Evolutionary conservation across 2,113 vertebrate species (phyloP).

Genomic region (Haemorhous mexicanus): DNA sequence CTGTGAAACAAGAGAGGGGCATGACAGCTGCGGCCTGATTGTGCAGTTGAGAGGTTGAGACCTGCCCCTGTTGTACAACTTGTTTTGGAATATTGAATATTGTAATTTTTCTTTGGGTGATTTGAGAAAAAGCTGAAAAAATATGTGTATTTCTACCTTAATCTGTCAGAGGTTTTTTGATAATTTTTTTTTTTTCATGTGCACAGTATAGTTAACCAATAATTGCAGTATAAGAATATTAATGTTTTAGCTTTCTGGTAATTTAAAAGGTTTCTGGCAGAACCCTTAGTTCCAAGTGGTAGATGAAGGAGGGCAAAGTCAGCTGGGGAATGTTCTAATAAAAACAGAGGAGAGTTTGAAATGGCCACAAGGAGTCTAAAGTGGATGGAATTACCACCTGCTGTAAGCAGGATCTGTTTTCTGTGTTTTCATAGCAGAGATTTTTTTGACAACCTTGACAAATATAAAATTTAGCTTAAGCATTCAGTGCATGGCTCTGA

Average conservation of each 20-base stretch:
- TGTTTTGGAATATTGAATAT: neutral
- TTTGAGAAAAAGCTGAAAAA: neutral
- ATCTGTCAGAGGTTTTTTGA: neutral
- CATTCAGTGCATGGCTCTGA: neutral
- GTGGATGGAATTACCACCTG: neutral
- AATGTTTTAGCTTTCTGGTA: neutral
- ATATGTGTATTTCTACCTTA: neutral
- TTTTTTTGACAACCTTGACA: neutral
- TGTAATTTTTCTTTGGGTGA: neutral
- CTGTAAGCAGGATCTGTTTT: neutral
- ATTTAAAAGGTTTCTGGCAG: neutral
- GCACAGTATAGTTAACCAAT: neutral
- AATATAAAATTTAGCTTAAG: neutral
- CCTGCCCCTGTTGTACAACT: neutral
- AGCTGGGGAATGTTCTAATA: neutral
- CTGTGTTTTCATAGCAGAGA: neutral
- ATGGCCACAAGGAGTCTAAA: neutral
- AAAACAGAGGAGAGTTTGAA: neutral
- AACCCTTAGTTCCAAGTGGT: neutral
- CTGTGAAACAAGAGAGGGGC: neutral
- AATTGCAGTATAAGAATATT: neutral
- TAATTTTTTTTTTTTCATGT: too few relatives aligned
- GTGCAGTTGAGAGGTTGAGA: neutral
- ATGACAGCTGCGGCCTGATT: neutral
- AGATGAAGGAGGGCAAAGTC: neutral